Evolutionary conservation across 1,140 invertebrate species (phyloP).

Genomic region (Penaeus japonicus): DNA sequence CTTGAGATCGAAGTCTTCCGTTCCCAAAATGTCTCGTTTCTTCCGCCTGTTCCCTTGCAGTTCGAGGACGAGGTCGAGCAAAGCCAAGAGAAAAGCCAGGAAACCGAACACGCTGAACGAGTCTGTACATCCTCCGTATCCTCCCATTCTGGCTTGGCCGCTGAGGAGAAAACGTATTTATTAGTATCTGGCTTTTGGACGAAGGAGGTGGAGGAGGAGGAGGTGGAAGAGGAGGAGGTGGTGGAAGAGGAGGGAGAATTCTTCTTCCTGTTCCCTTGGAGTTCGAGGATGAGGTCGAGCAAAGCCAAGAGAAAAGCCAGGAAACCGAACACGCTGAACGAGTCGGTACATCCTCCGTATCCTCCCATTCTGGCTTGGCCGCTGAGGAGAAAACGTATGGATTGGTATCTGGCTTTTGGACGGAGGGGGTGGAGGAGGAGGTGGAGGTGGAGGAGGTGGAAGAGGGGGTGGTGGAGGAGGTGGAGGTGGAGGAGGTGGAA

Average conservation of each 20-base stretch:
- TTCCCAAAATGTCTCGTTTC: background rate
- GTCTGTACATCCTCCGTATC: slow-evolving; percentile 51
- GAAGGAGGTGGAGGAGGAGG: no score
- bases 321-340: slow-evolving; percentile 54
- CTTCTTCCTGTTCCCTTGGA: background rate
- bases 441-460: no score
- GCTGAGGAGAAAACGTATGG: background rate
- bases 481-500: no score
- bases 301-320: slow-evolving; percentile 13
- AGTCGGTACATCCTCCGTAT: slow-evolving; percentile 50
- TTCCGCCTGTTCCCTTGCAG: slow-evolving; percentile 17
- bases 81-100: slow-evolving; percentile 54
- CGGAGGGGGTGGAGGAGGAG: no score
- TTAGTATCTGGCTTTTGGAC: no score
- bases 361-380: background rate
- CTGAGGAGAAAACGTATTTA: background rate
- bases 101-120: slow-evolving; percentile 56
- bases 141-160: background rate
- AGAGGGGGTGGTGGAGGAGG: no score
- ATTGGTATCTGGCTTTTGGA: no score
- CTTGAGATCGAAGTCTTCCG: background rate
- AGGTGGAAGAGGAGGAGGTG: no score
- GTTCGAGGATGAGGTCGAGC: background rate
- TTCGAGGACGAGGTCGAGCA: slow-evolving; percentile 52
- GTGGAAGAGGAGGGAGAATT: no score